Evolutionary conservation across 2,797 vertebrate species (phyloP).

Genomic region (Gadopsis bispinosus): DNA sequence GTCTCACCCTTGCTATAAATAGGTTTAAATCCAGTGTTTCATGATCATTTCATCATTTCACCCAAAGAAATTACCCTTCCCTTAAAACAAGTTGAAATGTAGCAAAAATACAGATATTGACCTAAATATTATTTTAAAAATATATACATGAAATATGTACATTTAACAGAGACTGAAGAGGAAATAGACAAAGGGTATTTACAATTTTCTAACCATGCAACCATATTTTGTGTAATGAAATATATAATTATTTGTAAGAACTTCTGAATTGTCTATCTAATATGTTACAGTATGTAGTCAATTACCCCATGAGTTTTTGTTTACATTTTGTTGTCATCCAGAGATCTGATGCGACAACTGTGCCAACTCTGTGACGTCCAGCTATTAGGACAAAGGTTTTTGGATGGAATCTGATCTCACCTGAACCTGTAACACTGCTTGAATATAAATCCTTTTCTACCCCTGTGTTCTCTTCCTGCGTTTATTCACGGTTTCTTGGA

Average conservation of each 20-base stretch:
- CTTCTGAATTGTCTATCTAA: slow-evolving; percentile 51
- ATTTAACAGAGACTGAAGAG: slow-evolving; percentile 48
- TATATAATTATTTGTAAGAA: slow-evolving; percentile 63
- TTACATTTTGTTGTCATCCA: slow-evolving; percentile 60
- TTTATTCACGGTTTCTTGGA: slow-evolving; percentile 63
- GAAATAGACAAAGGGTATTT: slow-evolving; percentile 62
- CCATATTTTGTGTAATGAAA: slow-evolving; percentile 75
- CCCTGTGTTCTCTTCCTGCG: slow-evolving; percentile 64
- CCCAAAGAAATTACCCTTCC: slow-evolving; percentile 71
- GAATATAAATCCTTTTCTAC: slow-evolving; percentile 72
- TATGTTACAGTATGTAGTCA: slow-evolving; percentile 55
- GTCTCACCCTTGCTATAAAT: slow-evolving; percentile 40
- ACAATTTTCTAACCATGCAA: slow-evolving; percentile 72
- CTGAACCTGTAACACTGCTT: slow-evolving; percentile 73
- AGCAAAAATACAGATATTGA: slow-evolving; percentile 72
- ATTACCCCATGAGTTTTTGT: slow-evolving; percentile 49
- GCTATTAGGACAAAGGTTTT: slow-evolving; percentile 61
- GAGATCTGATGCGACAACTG: slow-evolving; percentile 78
- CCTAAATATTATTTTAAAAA: slow-evolving; percentile 63
- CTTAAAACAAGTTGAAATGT: slow-evolving; percentile 73
- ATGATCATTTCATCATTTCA: slow-evolving; percentile 56
- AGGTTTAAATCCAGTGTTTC: slow-evolving; percentile 45
- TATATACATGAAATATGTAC: slow-evolving; percentile 57
- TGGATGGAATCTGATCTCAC: slow-evolving; percentile 68
- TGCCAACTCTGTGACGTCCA: slow-evolving; percentile 72